Evolutionary conservation across 2,113 vertebrate genomes (phyloP).

Genomic region (Crotalus viridis): DNA sequence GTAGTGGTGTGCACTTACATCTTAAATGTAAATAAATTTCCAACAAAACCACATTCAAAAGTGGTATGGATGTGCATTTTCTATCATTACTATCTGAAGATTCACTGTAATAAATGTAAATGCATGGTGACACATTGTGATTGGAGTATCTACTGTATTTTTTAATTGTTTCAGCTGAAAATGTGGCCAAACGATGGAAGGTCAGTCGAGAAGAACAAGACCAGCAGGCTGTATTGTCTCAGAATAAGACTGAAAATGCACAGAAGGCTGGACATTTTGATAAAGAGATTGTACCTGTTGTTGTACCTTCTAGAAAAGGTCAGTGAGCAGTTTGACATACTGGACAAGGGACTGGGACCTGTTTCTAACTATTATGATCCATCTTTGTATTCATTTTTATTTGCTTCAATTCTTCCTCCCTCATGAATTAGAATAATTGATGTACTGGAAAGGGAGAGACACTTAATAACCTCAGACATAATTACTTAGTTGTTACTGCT

Average conservation of each 20-base stretch:
- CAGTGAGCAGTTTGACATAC: neutral
- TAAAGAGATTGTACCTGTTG: conserved; percentile 89
- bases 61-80: neutral
- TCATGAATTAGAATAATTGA: neutral
- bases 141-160: neutral
- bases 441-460: neutral
- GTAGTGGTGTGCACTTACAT: neutral
- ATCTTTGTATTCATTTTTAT: neutral
- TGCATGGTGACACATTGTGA: neutral
- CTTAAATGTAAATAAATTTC: neutral
- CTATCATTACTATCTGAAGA: neutral
- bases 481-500: neutral
- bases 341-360: neutral
- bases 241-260: conserved; percentile 84
- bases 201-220: conserved; percentile 89
- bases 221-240: conserved; percentile 81
- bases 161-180: conserved; percentile 81
- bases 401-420: neutral
- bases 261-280: conserved; percentile 90
- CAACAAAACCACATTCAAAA: neutral
- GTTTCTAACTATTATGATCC: neutral
- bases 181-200: conserved; percentile 89
- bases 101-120: neutral
- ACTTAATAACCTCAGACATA: neutral
- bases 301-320: conserved; percentile 88